Evolutionary conservation across 2,888 invertebrate genomes (phyloP).

Genomic region (Noctua janthina): DNA sequence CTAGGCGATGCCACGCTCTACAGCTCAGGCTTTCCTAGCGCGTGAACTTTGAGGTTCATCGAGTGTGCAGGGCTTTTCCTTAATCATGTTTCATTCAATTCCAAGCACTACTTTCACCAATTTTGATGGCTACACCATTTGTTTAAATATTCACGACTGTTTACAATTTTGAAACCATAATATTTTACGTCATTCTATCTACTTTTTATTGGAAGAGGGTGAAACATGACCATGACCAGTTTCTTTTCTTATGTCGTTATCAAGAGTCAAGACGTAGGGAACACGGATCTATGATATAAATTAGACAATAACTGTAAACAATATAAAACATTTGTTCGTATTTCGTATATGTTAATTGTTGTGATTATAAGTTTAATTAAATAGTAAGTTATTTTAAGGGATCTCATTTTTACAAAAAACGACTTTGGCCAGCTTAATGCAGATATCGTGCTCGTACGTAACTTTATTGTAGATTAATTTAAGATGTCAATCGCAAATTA

Average conservation of each 20-base stretch:
- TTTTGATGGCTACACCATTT: neutral
- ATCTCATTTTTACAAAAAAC: conserved; percentile 80
- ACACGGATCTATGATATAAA: conserved; percentile 63
- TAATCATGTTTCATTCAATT: conserved; percentile 44
- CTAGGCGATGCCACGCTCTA: conserved; percentile 73
- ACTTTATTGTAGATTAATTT: conserved; percentile 71
- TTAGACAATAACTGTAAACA: conserved; percentile 81
- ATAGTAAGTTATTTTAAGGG: conserved; percentile 70
- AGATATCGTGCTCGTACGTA: conserved; percentile 69
- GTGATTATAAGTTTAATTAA: conserved; percentile 71
- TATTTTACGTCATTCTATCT: neutral
- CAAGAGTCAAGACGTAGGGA: conserved; percentile 69
- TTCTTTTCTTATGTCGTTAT: conserved; percentile 54
- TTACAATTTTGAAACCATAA: neutral
- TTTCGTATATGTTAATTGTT: conserved; percentile 77
- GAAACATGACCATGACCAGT: conserved; percentile 35
- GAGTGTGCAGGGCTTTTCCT: conserved; percentile 42
- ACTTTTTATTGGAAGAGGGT: conserved; percentile 46
- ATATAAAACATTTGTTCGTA: conserved; percentile 66
- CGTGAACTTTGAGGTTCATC: conserved; percentile 69
- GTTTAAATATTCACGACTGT: neutral
- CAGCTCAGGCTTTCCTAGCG: conserved; percentile 68
- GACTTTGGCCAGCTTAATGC: conserved; percentile 84
- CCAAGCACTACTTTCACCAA: conserved; percentile 21
- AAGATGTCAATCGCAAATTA: conserved; percentile 88